Percentiles rank a stretch among this genome's conserved stretches.
phyloP scores from a whole-genome alignment of 2,797 vertebrate genomes.

The Sebastes hubbsi region DNA sequence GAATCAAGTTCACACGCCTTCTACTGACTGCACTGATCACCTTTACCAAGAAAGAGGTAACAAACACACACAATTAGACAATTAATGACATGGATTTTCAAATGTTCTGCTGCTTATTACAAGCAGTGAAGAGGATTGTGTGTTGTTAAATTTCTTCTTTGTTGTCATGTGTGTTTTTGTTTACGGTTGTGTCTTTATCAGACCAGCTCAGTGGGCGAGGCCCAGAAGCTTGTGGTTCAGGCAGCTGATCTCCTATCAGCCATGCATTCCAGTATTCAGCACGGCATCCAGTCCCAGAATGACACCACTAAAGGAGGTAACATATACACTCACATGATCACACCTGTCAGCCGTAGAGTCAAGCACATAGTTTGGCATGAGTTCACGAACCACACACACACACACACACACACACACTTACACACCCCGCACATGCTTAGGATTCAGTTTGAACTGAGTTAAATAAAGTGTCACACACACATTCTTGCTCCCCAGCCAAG shows the following conservation, averaged over 20 bases:
- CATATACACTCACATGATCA: neutral
- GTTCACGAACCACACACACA: neutral
- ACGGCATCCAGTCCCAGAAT: slow-evolving; percentile 97
- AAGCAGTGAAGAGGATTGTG: neutral
- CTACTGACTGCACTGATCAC: slow-evolving; percentile 95
- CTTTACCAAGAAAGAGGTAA: slow-evolving; percentile 99
- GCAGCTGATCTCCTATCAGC: slow-evolving; percentile 93
- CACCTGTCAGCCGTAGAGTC: neutral
- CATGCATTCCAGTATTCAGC: slow-evolving; percentile 93
- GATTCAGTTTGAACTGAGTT: neutral
- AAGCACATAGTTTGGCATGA: neutral
- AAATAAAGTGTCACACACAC: neutral
- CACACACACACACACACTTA: neutral
- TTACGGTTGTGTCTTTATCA: slow-evolving; percentile 58
- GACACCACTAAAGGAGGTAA: slow-evolving; percentile 99
- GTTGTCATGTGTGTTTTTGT: neutral
- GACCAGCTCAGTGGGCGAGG: slow-evolving; percentile 95
- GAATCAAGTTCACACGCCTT: slow-evolving; percentile 96
- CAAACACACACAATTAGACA: neutral
- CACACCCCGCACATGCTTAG: neutral
- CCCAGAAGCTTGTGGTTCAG: slow-evolving; percentile 96
- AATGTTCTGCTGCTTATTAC: neutral
- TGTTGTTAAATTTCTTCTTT: neutral
- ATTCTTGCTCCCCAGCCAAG: neutral
- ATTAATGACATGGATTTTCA: neutral